A percentile compares a stretch with the other conserved stretches of the same genome.
Evolutionary conservation across 2,797 vertebrate species (phyloP).

Genomic region (Emys orbicularis): DNA sequence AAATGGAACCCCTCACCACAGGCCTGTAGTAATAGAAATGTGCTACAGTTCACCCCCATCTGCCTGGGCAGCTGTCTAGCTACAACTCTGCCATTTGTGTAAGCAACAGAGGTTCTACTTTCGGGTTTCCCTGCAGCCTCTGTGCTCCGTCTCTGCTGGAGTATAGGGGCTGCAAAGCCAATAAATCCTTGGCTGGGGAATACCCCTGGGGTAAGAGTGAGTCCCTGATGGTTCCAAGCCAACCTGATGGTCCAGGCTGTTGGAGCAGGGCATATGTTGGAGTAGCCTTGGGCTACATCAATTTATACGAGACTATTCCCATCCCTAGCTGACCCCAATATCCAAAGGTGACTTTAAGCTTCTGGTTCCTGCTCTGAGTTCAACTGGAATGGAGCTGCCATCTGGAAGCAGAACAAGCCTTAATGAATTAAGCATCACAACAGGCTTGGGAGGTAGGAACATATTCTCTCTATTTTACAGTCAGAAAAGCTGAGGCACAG

Average conservation of each 20-base stretch:
- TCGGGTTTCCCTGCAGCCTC: background rate
- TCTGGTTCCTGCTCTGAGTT: background rate
- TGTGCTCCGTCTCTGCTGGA: rapidly evolving
- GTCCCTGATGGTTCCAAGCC: background rate
- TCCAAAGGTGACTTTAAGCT: background rate
- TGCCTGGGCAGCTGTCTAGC: conserved; percentile 71
- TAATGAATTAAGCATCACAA: background rate
- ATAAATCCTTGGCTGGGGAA: background rate
- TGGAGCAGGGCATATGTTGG: rapidly evolving
- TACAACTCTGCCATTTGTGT: conserved; percentile 72
- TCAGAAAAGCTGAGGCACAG: background rate
- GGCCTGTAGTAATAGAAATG: conserved; percentile 68
- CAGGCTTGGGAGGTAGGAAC: background rate
- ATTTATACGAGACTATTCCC: background rate
- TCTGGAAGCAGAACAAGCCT: background rate
- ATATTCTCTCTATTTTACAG: background rate
- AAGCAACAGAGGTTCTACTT: conserved; percentile 11
- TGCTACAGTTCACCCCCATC: conserved; percentile 72
- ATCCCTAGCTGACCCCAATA: background rate
- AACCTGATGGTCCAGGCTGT: rapidly evolving
- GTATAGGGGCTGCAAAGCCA: rapidly evolving
- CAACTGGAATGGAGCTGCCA: rapidly evolving
- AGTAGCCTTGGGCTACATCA: background rate
- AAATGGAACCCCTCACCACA: conserved; percentile 71
- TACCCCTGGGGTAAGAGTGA: rapidly evolving